A percentile compares a stretch with the other conserved stretches of the same genome.
Evolutionary conservation across 2,888 invertebrate genomes (phyloP).

Genomic region (Lamellibrachia satsuma): DNA sequence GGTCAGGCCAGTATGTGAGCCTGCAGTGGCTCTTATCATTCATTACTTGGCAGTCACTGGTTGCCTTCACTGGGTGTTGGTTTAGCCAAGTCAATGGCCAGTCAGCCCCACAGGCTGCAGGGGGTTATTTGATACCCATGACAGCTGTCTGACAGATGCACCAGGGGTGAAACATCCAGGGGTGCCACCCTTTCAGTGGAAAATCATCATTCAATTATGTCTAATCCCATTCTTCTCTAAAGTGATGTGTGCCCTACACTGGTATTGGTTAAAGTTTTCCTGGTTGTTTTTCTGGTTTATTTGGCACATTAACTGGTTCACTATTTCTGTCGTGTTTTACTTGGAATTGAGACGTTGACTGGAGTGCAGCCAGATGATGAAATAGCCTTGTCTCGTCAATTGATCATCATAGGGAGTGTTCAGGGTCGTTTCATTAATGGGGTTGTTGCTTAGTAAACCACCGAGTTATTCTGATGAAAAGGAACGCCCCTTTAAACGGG

Average conservation of each 20-base stretch:
- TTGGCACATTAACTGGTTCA: not conserved
- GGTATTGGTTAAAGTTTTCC: not conserved
- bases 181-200: not conserved
- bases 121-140: not conserved
- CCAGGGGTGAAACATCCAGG: not conserved
- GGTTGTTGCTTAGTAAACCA: slow-evolving; percentile 3
- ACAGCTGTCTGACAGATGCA: slow-evolving; percentile 17
- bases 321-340: not conserved
- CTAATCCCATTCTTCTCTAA: not conserved
- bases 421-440: not conserved
- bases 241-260: not conserved
- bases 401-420: not conserved
- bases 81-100: not conserved
- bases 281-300: not conserved
- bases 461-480: not conserved
- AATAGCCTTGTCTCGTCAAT: not conserved
- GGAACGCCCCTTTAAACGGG: slow-evolving; percentile 10
- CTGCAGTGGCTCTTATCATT: not conserved
- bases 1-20: not conserved
- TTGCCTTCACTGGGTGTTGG: not conserved
- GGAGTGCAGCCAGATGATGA: not conserved
- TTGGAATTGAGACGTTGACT: not conserved
- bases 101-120: not conserved
- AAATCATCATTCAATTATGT: not conserved
- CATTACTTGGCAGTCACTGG: not conserved